Evolutionary conservation across 2,113 vertebrate species (phyloP).

Genomic region (Triplophysa dalaica): DNA sequence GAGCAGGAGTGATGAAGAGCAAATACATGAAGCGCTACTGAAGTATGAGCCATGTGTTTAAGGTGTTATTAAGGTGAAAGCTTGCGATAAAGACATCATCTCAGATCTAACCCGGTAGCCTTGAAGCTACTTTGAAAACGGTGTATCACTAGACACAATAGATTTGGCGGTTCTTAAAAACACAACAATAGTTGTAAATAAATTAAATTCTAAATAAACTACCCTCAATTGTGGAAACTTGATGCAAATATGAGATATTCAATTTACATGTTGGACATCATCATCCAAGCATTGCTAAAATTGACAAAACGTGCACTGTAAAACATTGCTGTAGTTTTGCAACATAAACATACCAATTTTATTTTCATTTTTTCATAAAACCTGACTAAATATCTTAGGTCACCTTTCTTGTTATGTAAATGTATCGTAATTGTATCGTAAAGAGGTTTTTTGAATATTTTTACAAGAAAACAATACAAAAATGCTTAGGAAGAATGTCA

Average conservation of each 20-base stretch:
- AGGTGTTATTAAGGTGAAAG: conserved; percentile 2
- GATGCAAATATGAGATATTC: neutral
- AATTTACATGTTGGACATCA: neutral
- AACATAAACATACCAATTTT: no score
- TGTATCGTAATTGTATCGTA: no score
- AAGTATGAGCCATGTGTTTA: neutral
- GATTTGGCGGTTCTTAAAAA: neutral
- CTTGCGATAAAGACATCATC: neutral
- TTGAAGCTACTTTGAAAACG: conserved; percentile 1
- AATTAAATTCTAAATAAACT: no score
- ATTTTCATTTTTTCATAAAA: no score
- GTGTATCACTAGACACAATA: neutral
- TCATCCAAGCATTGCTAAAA: neutral
- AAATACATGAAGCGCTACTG: neutral
- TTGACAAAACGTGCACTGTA: no score
- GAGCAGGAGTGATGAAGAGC: conserved; percentile 1
- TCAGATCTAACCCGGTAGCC: neutral
- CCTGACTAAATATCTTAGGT: no score
- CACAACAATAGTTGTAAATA: no score
- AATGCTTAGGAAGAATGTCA: no score
- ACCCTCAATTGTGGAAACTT: neutral
- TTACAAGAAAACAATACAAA: no score
- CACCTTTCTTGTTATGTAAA: no score
- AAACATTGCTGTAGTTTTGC: no score
- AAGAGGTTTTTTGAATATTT: no score